phyloP scores from a whole-genome alignment of 2,888 invertebrate genomes.

The Saturnia japonica region DNA sequence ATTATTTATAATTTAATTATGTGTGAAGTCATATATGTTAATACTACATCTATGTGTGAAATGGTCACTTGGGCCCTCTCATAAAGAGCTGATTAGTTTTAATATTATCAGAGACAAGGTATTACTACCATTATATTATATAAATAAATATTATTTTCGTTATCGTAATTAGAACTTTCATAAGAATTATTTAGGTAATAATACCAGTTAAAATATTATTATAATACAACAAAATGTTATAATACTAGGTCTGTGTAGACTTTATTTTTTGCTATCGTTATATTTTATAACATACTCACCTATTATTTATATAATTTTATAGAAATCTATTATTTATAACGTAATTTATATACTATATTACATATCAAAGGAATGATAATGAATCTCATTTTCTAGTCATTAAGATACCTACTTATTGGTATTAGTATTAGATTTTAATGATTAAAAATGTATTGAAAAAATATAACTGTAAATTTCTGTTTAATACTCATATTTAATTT shows the following conservation, averaged over 20 bases:
- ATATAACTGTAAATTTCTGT: not conserved
- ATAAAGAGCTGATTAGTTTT: too few relatives aligned
- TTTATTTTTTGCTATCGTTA: not conserved
- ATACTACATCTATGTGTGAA: too few relatives aligned
- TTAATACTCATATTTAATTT: not conserved
- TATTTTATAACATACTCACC: not conserved
- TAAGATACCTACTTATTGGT: not conserved
- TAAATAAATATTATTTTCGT: not conserved
- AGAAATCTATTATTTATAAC: too few relatives aligned
- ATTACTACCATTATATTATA: too few relatives aligned
- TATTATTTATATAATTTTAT: too few relatives aligned
- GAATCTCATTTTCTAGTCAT: slow-evolving; percentile 17
- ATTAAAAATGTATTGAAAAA: not conserved
- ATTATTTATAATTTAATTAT: too few relatives aligned
- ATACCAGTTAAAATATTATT: not conserved
- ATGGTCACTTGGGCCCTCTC: too few relatives aligned
- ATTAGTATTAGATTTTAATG: not conserved
- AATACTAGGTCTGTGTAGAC: not conserved
- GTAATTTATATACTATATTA: not conserved
- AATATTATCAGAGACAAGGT: too few relatives aligned
- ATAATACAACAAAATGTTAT: not conserved
- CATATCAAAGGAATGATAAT: not conserved
- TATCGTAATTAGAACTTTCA: not conserved
- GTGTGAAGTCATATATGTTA: too few relatives aligned
- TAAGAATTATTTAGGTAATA: not conserved